These are phyloP conservation scores for Stenodera caucasica DNA, from an alignment of 2,888 invertebrate species.

Conservation along the genomic window DNA sequence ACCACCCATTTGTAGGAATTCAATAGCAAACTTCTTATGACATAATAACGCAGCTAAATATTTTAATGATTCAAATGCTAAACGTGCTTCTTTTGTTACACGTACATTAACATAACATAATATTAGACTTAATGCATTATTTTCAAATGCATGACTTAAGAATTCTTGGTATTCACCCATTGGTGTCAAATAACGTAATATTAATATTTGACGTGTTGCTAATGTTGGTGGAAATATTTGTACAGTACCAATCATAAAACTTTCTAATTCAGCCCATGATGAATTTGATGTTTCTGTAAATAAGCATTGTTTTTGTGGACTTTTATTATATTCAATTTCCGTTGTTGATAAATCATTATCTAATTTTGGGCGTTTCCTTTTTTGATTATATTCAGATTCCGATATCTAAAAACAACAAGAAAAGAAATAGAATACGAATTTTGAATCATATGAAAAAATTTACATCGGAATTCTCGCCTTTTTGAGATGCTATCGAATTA, in stretches of 20 bases:
- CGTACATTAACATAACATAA: slow-evolving; percentile 87
- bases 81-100: slow-evolving; percentile 84
- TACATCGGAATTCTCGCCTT: slow-evolving; percentile 19
- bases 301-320: slow-evolving; percentile 31
- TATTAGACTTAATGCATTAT: slow-evolving; percentile 87
- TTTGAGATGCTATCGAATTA: slow-evolving; percentile 33
- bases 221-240: slow-evolving; percentile 87
- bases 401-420: too few relatives aligned
- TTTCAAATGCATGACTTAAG: slow-evolving; percentile 89
- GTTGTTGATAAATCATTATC: slow-evolving; percentile 28
- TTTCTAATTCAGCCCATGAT: slow-evolving; percentile 89
- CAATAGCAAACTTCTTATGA: slow-evolving; percentile 97
- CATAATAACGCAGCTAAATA: slow-evolving; percentile 93
- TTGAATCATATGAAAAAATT: too few relatives aligned
- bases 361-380: slow-evolving; percentile 39
- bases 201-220: slow-evolving; percentile 89
- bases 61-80: slow-evolving; percentile 96
- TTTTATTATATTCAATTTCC: slow-evolving; percentile 3
- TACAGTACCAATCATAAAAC: slow-evolving; percentile 85
- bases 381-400: slow-evolving; percentile 31
- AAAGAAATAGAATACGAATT: too few relatives aligned
- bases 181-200: slow-evolving; percentile 91
- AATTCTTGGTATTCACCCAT: slow-evolving; percentile 99
- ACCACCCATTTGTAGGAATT: slow-evolving; percentile 89
- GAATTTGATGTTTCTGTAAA: slow-evolving; percentile 74